phyloP scores from a whole-genome alignment of 1,140 invertebrate species.

The Portunus trituberculatus region DNA sequence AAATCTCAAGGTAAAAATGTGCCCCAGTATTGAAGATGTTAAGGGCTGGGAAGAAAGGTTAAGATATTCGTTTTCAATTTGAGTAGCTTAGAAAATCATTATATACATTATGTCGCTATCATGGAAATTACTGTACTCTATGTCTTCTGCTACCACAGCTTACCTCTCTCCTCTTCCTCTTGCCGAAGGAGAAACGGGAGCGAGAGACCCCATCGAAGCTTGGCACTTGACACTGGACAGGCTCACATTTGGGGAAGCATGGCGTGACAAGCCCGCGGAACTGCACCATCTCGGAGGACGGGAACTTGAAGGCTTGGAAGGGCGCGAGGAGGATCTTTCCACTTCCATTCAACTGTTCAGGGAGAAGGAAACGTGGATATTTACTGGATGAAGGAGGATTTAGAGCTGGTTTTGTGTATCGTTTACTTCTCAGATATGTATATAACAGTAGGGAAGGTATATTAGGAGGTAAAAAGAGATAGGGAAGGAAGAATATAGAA shows the following conservation, averaged over 20 bases:
- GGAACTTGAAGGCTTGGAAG: constrained; percentile 98
- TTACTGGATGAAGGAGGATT: background rate
- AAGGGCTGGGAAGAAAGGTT: too few relatives aligned
- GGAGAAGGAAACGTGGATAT: background rate
- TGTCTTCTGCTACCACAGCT: background rate
- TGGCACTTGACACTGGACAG: constrained; percentile 91
- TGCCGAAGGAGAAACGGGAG: constrained; percentile 90
- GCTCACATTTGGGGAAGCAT: constrained; percentile 94
- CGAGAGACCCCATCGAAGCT: constrained; percentile 90
- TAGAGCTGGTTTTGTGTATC: too few relatives aligned
- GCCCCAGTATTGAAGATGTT: too few relatives aligned
- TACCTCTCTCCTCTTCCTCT: constrained; percentile 84
- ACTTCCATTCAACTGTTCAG: constrained; percentile 59
- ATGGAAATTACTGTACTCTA: too few relatives aligned
- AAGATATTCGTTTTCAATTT: too few relatives aligned
- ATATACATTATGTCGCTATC: too few relatives aligned
- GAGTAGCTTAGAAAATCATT: too few relatives aligned
- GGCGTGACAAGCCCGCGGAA: constrained; percentile 96
- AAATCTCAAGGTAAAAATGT: too few relatives aligned
- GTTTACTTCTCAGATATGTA: too few relatives aligned
- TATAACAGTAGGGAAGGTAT: too few relatives aligned
- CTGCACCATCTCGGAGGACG: constrained; percentile 95
- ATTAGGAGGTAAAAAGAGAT: too few relatives aligned
- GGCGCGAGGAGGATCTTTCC: constrained; percentile 91
- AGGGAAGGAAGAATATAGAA: too few relatives aligned